These are phyloP conservation scores for Eumaeus atala DNA, from an alignment of 1,140 invertebrate species.

Conservation along the genomic window DNA sequence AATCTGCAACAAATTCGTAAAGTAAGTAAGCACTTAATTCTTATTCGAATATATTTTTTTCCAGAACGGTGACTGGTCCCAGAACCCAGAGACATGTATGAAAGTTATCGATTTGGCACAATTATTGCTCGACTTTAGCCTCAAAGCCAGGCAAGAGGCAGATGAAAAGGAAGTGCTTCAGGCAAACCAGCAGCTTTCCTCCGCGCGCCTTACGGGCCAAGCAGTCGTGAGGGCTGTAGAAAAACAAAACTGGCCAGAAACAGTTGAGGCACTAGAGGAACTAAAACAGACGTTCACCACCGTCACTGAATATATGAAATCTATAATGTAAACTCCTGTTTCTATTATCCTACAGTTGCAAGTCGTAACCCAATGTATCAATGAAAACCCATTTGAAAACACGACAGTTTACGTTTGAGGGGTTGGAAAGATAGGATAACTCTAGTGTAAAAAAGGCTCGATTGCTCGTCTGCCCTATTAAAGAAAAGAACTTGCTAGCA, in stretches of 20 bases:
- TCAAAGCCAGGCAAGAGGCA: constrained; percentile 51
- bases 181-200: constrained; percentile 75
- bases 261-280: constrained; percentile 33
- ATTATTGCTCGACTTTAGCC: constrained; percentile 48
- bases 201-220: constrained; percentile 76
- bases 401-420: too few relatives aligned
- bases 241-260: constrained; percentile 66
- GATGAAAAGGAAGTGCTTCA: constrained; percentile 77
- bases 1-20: too few relatives aligned
- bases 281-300: constrained; percentile 48
- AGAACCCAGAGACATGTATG: constrained; percentile 69
- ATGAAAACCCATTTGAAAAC: too few relatives aligned
- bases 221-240: constrained; percentile 71
- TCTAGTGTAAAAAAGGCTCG: too few relatives aligned
- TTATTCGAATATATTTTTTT: too few relatives aligned
- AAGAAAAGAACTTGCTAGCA: too few relatives aligned
- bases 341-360: too few relatives aligned
- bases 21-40: too few relatives aligned
- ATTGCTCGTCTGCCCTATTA: too few relatives aligned
- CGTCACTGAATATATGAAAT: constrained; percentile 66
- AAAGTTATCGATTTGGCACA: constrained; percentile 55
- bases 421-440: too few relatives aligned
- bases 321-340: constrained; percentile 38
- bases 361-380: too few relatives aligned
- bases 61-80: constrained; percentile 76